A percentile compares a stretch with the other conserved stretches of the same genome.
Conservation (phyloP, 2,797 vertebrate species). For the Halcyon badia region DNA sequence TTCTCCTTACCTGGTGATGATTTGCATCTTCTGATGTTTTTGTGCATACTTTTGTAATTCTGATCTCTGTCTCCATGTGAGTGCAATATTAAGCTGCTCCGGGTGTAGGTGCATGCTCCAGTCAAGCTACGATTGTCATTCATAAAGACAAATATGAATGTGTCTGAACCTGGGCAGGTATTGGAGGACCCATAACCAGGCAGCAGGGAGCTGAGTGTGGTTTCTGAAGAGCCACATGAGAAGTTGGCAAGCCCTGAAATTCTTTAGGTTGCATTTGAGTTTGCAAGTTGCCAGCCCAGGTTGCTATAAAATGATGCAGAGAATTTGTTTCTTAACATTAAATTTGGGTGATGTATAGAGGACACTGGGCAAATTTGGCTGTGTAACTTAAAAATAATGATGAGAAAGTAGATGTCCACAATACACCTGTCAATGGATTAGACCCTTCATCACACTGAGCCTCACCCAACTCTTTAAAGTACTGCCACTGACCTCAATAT, state of each 20-base stretch:
- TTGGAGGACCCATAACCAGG: background rate
- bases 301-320: background rate
- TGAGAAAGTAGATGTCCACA: background rate
- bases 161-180: background rate
- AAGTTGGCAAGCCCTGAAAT: background rate
- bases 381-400: background rate
- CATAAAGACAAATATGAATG: background rate
- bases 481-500: background rate
- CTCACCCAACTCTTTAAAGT: background rate
- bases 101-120: rapidly evolving
- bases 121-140: background rate
- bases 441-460: background rate
- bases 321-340: background rate
- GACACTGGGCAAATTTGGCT: background rate
- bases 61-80: background rate
- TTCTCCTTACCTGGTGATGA: background rate
- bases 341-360: background rate
- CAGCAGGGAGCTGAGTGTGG: background rate
- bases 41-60: background rate
- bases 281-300: background rate
- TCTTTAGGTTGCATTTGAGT: background rate
- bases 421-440: background rate
- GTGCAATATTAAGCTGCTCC: background rate
- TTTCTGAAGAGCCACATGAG: background rate
- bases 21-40: background rate